Base-by-base conservation (phyloP, 2,888 invertebrate genomes). In the Scaptomyza reducta region DNA sequence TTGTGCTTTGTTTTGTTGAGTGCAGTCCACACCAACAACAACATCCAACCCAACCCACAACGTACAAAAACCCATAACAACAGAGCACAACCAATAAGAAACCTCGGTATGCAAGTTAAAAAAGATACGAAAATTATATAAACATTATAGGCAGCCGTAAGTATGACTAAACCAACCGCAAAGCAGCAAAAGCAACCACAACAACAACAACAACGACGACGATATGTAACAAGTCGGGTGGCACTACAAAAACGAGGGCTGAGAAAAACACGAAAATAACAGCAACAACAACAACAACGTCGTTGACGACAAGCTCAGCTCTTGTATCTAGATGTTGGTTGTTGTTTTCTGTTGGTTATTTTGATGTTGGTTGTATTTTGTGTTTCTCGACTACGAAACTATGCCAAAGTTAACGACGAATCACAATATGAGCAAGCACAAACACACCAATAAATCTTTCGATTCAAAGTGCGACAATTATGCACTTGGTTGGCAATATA, bases 151-250 rank as follows among this genome's bases (percentile, higher is more conserved):
- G 74, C 79, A 69, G 78, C 67, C 62, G 77, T 75, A 66, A 80
- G 78, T 84, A 87, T 85, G 87, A 85, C 87, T 83, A 87, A 83
- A 81, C 62, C 76, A 81, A 87, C 83, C 82, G 74, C 83, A 60
- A 72, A 63, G 66, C 42, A 74, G 57, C 56, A 46, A 57, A 66
- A 59, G 41, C 69, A 62, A 50, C 40, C 40, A 40, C 56, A 61
- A 49, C 47, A 62, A 47, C 50, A 53, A 46, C 49, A 62, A 53
- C 35, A 62, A 57, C 35, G 57, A 67, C 62, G 64, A 58, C 54
- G 41, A 81, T 84, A 82, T 82, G 78, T 82, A 82, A 87, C 85
- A 84, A 81, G 85, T 76, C 76, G 73, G 79, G 73, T 84, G 81
- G 75, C 81, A 70, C 67, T 57, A 70, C 55, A 70, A 77, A 80